phyloP scores from a whole-genome alignment of 2,113 vertebrate genomes.

The Leucopsar rothschildi region DNA sequence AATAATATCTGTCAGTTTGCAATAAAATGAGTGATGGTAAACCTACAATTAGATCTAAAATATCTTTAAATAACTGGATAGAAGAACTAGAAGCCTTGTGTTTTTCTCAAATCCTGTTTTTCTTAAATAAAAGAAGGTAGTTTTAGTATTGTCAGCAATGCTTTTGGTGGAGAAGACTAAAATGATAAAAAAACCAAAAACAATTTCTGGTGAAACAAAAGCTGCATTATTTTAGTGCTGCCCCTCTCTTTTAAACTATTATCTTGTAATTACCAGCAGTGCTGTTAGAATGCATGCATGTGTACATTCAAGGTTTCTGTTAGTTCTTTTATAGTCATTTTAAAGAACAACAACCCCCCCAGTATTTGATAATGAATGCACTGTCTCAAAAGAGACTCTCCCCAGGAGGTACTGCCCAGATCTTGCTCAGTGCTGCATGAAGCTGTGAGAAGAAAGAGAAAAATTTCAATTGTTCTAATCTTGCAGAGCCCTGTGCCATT shows the following conservation, averaged over 20 bases:
- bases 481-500: neutral
- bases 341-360: neutral
- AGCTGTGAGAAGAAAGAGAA: neutral
- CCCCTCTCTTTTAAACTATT: neutral
- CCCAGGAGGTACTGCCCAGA: neutral
- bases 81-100: neutral
- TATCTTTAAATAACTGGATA: neutral
- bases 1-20: neutral
- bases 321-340: neutral
- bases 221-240: neutral
- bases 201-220: neutral
- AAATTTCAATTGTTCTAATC: conserved; percentile 13
- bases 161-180: neutral
- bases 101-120: neutral
- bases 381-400: neutral
- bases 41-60: neutral
- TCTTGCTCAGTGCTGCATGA: neutral
- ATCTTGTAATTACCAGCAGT: neutral
- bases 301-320: neutral
- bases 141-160: neutral
- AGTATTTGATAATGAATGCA: neutral
- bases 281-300: neutral
- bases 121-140: neutral
- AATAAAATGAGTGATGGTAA: neutral
- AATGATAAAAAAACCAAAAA: neutral